Percentiles rank a stretch among this genome's conserved stretches.
Conservation (phyloP, 2,113 vertebrate species). For the Gnathonemus echidnorhynchus region DNA sequence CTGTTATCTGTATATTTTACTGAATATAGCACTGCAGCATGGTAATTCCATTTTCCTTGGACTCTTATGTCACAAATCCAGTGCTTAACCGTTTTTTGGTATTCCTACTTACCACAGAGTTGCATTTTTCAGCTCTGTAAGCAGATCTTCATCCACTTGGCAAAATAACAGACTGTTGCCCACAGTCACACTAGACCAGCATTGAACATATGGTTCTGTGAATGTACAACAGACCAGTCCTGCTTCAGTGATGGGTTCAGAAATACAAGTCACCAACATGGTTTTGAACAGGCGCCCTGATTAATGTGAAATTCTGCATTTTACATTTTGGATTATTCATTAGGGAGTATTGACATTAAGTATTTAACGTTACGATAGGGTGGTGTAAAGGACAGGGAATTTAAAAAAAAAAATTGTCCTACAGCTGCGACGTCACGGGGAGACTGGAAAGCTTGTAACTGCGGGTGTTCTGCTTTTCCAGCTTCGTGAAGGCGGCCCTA, state of each 20-base stretch:
- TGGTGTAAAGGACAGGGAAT: background rate
- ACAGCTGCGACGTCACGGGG: background rate
- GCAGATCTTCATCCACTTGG: constrained; percentile 22
- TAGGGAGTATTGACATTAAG: background rate
- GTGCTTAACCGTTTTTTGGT: background rate
- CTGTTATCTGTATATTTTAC: background rate
- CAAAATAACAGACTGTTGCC: constrained; percentile 38
- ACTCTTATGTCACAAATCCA: background rate
- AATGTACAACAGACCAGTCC: background rate
- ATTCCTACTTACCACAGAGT: constrained; percentile 45
- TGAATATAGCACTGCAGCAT: background rate
- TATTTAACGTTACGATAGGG: background rate
- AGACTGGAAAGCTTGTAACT: background rate
- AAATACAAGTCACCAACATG: background rate
- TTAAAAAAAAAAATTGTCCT: background rate
- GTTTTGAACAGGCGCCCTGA: background rate
- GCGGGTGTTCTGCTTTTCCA: background rate
- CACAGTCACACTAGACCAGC: fast-evolving
- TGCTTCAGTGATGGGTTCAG: background rate
- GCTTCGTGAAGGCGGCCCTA: background rate
- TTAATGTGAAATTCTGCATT: background rate
- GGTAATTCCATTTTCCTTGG: background rate
- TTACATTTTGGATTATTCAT: background rate
- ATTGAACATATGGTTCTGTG: background rate
- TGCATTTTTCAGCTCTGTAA: constrained; percentile 26